phyloP scores from a whole-genome alignment of 1,140 invertebrate species.

The Drosophila kepulauana region DNA sequence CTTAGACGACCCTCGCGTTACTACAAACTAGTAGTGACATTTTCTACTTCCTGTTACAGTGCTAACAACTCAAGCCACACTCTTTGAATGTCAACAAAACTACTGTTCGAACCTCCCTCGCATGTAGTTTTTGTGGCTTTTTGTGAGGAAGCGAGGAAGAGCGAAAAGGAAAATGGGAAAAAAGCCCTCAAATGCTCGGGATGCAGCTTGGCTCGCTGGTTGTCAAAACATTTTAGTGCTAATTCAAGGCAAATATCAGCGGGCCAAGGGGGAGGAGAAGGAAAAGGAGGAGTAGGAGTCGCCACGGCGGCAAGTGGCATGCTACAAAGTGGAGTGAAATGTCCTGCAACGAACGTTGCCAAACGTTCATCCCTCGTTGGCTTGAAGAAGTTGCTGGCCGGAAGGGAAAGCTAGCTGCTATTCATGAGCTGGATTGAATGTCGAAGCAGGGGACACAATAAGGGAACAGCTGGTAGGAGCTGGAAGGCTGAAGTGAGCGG shows the following conservation, averaged over 20 bases:
- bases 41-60: no score
- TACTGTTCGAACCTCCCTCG: neutral
- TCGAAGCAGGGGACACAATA: neutral
- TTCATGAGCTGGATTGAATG: conserved; percentile 21
- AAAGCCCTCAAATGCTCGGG: conserved; percentile 1
- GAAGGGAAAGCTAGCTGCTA: conserved; percentile 35
- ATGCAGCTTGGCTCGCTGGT: conserved; percentile 31
- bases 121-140: conserved; percentile 2
- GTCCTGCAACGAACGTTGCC: neutral
- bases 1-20: no score
- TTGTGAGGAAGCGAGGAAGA: neutral
- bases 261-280: neutral
- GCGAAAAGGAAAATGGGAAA: neutral
- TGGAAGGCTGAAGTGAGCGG: neutral
- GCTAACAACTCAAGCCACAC: neutral
- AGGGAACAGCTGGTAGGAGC: no score
- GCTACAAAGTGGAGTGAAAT: conserved; percentile 21
- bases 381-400: conserved; percentile 60
- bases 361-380: conserved; percentile 8
- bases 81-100: neutral
- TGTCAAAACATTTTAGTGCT: conserved; percentile 56
- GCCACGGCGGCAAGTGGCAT: conserved; percentile 17
- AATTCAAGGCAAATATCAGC: conserved; percentile 52
- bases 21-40: no score
- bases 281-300: neutral